Evolutionary conservation across 2,797 vertebrate species (phyloP).

Genomic region (Microctenopoma steveboyesi): DNA sequence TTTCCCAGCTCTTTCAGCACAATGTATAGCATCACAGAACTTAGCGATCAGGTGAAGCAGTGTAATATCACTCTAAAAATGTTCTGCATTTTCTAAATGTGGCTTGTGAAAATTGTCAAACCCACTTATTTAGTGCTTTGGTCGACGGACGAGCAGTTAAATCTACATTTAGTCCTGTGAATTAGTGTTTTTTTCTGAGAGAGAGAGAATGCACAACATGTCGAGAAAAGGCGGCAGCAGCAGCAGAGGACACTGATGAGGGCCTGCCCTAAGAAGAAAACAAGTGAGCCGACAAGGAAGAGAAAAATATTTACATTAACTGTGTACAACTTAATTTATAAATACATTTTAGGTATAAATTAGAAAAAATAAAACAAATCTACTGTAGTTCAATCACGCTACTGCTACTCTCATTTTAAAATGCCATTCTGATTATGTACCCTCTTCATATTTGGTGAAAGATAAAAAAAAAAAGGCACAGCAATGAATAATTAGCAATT

Average conservation of each 20-base stretch:
- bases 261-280: constrained; percentile 83
- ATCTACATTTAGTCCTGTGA: constrained; percentile 20
- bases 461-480: constrained; percentile 73
- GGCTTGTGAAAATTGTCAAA: not conserved
- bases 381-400: constrained; percentile 76
- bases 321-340: constrained; percentile 92
- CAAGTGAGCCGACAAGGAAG: constrained; percentile 70
- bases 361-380: constrained; percentile 81
- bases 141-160: constrained; percentile 54
- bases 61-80: not conserved
- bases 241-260: constrained; percentile 72
- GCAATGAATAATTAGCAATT: constrained; percentile 71
- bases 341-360: constrained; percentile 93
- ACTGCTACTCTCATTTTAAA: constrained; percentile 73
- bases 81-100: constrained; percentile 13
- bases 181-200: constrained; percentile 30
- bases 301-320: constrained; percentile 87
- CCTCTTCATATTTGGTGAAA: constrained; percentile 82
- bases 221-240: constrained; percentile 68
- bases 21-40: not conserved
- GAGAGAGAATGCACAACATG: constrained; percentile 12
- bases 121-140: constrained; percentile 72
- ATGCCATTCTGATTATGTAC: constrained; percentile 79
- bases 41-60: constrained; percentile 9
- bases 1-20: not conserved